Evolutionary conservation across 2,113 vertebrate species (phyloP).

Genomic region (Mionectes macconnelli): DNA sequence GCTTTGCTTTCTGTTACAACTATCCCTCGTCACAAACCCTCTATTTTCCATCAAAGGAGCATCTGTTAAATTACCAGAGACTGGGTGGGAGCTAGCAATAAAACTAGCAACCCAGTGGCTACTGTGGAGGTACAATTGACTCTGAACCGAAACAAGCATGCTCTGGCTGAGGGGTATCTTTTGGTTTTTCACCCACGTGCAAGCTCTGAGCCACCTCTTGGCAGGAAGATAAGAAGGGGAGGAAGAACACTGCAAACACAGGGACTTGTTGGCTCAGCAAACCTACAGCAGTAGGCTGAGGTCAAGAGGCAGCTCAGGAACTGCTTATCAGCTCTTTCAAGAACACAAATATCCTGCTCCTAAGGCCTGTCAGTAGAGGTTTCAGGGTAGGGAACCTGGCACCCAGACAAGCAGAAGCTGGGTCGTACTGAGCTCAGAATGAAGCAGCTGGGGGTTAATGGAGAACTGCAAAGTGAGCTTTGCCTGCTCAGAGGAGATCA

Average conservation of each 20-base stretch:
- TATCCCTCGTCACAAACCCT: background rate
- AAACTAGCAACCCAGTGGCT: background rate
- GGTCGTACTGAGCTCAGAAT: background rate
- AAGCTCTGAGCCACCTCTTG: background rate
- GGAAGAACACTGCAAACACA: background rate
- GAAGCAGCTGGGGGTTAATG: background rate
- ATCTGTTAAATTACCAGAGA: background rate
- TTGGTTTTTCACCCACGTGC: accelerated
- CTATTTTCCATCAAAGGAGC: background rate
- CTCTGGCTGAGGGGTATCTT: background rate
- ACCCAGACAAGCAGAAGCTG: background rate
- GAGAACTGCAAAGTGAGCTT: background rate
- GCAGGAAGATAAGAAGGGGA: background rate
- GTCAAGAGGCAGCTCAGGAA: background rate
- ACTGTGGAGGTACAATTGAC: background rate
- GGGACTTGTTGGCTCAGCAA: background rate
- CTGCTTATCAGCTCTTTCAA: background rate
- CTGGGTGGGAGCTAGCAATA: background rate
- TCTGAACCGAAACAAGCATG: background rate
- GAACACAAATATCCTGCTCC: background rate
- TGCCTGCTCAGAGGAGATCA: background rate
- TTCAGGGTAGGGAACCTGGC: background rate
- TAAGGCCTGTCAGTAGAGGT: background rate
- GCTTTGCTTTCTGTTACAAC: background rate
- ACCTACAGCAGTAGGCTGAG: background rate